Base-by-base conservation (phyloP, 2,797 vertebrate species). In the Acropternis orthonyx region DNA sequence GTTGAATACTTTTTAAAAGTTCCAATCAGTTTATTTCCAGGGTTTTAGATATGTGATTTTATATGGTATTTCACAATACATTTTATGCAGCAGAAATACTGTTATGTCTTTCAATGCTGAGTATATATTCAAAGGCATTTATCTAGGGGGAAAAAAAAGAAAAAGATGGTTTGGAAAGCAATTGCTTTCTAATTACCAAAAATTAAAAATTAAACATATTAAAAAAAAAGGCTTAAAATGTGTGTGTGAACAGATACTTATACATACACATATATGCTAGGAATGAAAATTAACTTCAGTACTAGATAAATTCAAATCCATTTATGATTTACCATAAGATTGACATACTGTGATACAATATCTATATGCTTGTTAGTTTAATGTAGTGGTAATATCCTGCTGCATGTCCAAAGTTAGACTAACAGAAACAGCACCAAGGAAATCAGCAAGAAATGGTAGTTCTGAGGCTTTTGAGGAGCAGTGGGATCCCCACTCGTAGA, bases 321-420 rank as follows among this genome's bases (percentile, higher is more conserved):
- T 74, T 77, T 74, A 34, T 59, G 0, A 0, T 30, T 59, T 37
- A 41, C 10, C 11, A 2, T 32, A 43, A 72, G 32, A 75, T 8
- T 75, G 18, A 22, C 7, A 24, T n/a, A 48, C 10, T 52, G 32
- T 61, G 23, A 26, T 37, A 39, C 7, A 77, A 41, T 4, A 10
- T 54, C 39, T 59, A 10, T 39, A 39, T 30, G 3, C 12, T 68
- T 12, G n/a, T 61, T 39, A 59, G 36, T 51, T 49, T 73, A 71
- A 49, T 0, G 0, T 20, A 43, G 55, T 63, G 13, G 20, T n/a
- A 39, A 24, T 32, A 79, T 30, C 36, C 13, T 80, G 7, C 26
- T 91, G 6, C 16, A 12, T 13, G 9, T 14, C 15, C 36, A 55
- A 66, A 79, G 30, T 48, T 48, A 82, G 41, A 41, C 17, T 59